Conservation (phyloP, 37 sponge, comb jelly and placozoan species). For the Geodia barretti region DNA sequence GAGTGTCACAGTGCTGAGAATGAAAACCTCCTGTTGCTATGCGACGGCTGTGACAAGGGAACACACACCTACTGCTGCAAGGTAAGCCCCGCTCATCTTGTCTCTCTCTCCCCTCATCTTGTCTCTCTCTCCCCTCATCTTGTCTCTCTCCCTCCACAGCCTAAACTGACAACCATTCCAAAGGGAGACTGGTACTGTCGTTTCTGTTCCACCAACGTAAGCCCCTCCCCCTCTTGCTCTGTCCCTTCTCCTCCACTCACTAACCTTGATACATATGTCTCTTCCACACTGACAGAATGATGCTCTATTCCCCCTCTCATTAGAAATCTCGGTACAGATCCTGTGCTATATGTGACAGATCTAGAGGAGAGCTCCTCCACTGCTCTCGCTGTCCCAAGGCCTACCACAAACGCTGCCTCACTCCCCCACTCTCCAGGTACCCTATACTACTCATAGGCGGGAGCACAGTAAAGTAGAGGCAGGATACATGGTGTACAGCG, state of each 20-base stretch:
- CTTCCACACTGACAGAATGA: not conserved
- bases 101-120: not conserved
- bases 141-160: slow-evolving; percentile 24
- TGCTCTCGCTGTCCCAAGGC: slow-evolving; percentile 73
- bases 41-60: slow-evolving; percentile 92
- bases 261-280: too few species aligned
- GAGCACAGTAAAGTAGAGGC: too few species aligned
- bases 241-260: not conserved
- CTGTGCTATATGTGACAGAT: slow-evolving; percentile 64
- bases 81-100: slow-evolving; percentile 4
- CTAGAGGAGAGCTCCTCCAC: slow-evolving; percentile 46
- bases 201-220: slow-evolving; percentile 37
- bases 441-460: too few species aligned
- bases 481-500: too few species aligned
- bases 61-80: slow-evolving; percentile 98
- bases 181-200: slow-evolving; percentile 94
- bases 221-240: not conserved
- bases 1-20: slow-evolving; percentile 83
- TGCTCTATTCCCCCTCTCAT: not conserved
- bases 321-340: slow-evolving; percentile 6
- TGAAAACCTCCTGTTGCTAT: slow-evolving; percentile 85
- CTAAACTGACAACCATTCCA: slow-evolving; percentile 75
- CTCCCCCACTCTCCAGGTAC: slow-evolving; percentile 70
- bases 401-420: slow-evolving; percentile 83
- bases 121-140: not conserved